Evolutionary conservation across 2,888 invertebrate species (phyloP), one percentile per base, ranked within the genome.

Genomic region (Caenorhabditis zanzibari): DNA sequence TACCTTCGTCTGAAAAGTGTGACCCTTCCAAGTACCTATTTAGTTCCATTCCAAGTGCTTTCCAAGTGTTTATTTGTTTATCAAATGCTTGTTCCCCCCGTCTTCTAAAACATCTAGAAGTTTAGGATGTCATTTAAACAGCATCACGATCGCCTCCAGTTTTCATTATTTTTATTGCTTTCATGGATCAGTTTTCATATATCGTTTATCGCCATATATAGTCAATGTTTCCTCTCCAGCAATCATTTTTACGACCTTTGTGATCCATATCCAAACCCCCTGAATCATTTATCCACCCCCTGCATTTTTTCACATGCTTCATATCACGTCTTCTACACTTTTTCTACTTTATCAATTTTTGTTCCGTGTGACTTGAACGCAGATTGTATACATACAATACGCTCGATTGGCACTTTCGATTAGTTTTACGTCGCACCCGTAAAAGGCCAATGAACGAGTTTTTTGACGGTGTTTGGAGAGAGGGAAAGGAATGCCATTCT

Each of bases 181-280:
- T 47, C 38, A 47, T 47, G 47, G 47, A 47, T 47, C 47, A 47
- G 47, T 47, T 47, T 47, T 47, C 54, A 54, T 54, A 28, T 58
- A 58, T 58, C 56, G 44, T 16, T 32, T 41, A 26, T 66, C 64
- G 56, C 74, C 38, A 38, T 38, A n/a, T n/a, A 74, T 74, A 64
- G 54, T 66, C 73, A 74, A 52, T 54, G 38, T 56, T 19, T 56
- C 52, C 38, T 54, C 32, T 41, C n/a, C 41, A 38, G 49, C 75
- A 75, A 75, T 75, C 75, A 75, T 75, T 77, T 77, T 77, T 77
- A 77, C 77, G 77, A 77, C 69, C 77, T 69, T 77, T 77, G 69
- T 76, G 58, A 76, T 69, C 76, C 69, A 64, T 74, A 74, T 74
- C 76, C 38, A 26, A 35, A 32, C n/a, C n/a, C 38, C 38, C 56